These are phyloP conservation scores for Acanthornis magna DNA, from an alignment of 2,797 vertebrate genomes.

Conservation along the genomic window DNA sequence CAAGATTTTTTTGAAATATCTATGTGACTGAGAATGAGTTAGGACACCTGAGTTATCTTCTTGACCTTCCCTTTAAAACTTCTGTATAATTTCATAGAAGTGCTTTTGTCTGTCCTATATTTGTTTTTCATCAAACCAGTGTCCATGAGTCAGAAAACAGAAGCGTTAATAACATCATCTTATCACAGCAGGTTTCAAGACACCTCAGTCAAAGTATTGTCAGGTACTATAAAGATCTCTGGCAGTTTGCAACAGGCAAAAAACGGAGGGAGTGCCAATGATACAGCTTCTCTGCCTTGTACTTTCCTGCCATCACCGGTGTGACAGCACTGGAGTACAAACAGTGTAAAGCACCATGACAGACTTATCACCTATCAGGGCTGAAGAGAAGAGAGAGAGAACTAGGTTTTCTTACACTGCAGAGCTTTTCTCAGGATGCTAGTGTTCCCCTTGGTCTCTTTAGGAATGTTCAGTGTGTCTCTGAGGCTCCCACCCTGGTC, in stretches of 20 bases:
- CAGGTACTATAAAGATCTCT: background rate
- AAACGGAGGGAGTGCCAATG: background rate
- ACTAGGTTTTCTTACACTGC: background rate
- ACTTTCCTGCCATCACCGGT: background rate
- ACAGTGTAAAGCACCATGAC: background rate
- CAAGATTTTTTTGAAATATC: background rate
- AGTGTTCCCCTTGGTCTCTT: background rate
- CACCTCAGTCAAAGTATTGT: background rate
- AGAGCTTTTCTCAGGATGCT: background rate
- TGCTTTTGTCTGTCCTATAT: background rate
- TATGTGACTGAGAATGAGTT: background rate
- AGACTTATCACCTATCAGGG: background rate
- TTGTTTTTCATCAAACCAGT: background rate
- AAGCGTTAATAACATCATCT: background rate
- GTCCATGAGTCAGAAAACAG: background rate
- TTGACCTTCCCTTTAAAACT: background rate
- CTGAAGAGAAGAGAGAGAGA: background rate
- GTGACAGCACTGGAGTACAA: background rate
- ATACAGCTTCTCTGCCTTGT: background rate
- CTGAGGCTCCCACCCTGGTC: background rate
- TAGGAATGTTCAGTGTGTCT: background rate
- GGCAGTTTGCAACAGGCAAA: background rate
- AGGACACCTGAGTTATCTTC: background rate
- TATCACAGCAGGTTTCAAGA: background rate
- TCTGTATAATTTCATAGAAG: background rate